Evolutionary conservation across 2,888 invertebrate genomes (phyloP), one percentile per base, ranked within the genome.

Genomic region (Watsonalla binaria): DNA sequence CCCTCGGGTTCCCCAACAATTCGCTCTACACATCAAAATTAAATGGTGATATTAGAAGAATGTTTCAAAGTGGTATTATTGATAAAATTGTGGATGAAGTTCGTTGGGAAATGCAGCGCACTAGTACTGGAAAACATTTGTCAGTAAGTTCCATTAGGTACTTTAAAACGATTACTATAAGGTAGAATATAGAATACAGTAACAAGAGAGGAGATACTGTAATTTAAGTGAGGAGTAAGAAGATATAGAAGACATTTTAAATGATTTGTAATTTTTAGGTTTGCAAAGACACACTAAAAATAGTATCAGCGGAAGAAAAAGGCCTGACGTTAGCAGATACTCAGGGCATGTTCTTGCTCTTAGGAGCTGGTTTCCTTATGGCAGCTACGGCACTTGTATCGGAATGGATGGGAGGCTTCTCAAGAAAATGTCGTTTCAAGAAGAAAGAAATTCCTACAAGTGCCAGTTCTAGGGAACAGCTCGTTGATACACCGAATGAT

Each of bases 291-390:
- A 72, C 73, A 0, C 58, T 93, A 24, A 90, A 88, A 50, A 80
- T 84, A 15, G 64, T 82, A 7, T 78, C 84, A 46, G 89, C 92
- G 33, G 94, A 94, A 78, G 96, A 96, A 72, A 92, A 95, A 58
- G 94, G 94, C 24, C 76, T 96, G n/a, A 94, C 94, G 0, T 83
- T 96, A 37, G 95, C 95, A 68, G 96, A 96, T 60, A 95, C 95
- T 0, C 95, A 95, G 82, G 96, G 96, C 8, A 96, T 96, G 95
- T 96, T 96, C 71, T 80, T 96, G 5, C 86, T 96, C 0, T 86
- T 96, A 62, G 94, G 90, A 6, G 92, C 93, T 46, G 96, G 96
- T 0, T 94, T 94, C 71, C 70, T 94, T 0, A 72, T 94, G 34
- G 95, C 93, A 5, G 92, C 90, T 0, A 83, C 92, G 5, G 92